A percentile compares a stretch with the other conserved stretches of the same genome.
Conservation (phyloP, 2,113 vertebrate species). For the Datnioides undecimradiatus region DNA sequence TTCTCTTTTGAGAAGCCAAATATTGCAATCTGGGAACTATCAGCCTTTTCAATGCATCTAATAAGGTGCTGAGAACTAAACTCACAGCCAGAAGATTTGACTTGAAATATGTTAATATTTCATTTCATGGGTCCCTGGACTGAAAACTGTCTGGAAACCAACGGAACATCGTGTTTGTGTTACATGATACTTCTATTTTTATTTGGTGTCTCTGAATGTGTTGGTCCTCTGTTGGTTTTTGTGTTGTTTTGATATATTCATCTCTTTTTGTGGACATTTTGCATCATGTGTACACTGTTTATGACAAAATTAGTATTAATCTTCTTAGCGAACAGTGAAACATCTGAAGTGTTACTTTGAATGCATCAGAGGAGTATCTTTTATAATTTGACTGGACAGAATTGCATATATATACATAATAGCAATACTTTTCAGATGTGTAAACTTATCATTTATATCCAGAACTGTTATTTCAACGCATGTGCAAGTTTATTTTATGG, state of each 20-base stretch:
- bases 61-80: neutral
- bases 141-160: neutral
- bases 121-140: neutral
- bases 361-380: no score
- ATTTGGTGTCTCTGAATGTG: no score
- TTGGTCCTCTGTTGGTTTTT: neutral
- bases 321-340: no score
- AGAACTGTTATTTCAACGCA: conserved; percentile 9
- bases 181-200: neutral
- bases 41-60: neutral
- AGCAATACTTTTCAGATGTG: neutral
- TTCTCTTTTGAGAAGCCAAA: neutral
- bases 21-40: neutral
- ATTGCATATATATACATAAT: no score
- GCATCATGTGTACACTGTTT: no score
- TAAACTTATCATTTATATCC: neutral
- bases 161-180: neutral
- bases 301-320: no score
- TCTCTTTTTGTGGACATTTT: no score
- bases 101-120: neutral
- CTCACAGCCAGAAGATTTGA: neutral
- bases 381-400: no score
- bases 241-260: neutral
- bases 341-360: no score
- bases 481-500: conserved; percentile 22